phyloP scores from a whole-genome alignment of 1,140 invertebrate species.

The Ostrea edulis region DNA sequence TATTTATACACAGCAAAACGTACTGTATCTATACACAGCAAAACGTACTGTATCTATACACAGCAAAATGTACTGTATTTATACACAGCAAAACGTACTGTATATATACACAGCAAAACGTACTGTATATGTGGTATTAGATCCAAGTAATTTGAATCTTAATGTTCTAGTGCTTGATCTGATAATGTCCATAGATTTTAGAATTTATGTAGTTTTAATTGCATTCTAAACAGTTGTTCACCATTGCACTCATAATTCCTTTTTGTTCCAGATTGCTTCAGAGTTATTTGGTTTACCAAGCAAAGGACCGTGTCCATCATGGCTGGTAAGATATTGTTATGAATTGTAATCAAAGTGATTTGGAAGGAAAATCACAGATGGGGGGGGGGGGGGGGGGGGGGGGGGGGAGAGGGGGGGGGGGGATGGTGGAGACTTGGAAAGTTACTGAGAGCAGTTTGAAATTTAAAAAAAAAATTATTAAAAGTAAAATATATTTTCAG shows the following conservation, averaged over 20 bases:
- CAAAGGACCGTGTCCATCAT: constrained; percentile 76
- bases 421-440: too few species aligned
- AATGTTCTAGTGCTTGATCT: neutral
- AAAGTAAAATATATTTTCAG: constrained; percentile 41
- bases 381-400: too few species aligned
- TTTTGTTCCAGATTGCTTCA: constrained; percentile 50
- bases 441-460: neutral
- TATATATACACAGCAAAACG: neutral
- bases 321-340: constrained; percentile 72
- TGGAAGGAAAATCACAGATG: neutral
- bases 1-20: neutral
- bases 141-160: too few species aligned
- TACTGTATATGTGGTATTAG: too few species aligned
- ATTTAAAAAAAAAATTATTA: too few species aligned
- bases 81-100: neutral
- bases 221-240: too few species aligned
- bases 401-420: too few species aligned
- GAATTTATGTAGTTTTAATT: neutral
- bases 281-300: constrained; percentile 73
- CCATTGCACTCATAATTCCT: too few species aligned
- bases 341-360: neutral
- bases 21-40: neutral
- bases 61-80: too few species aligned
- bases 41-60: neutral
- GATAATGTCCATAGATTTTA: neutral